Conservation (phyloP, 2,888 invertebrate species). For the Bombyx huttoni region DNA sequence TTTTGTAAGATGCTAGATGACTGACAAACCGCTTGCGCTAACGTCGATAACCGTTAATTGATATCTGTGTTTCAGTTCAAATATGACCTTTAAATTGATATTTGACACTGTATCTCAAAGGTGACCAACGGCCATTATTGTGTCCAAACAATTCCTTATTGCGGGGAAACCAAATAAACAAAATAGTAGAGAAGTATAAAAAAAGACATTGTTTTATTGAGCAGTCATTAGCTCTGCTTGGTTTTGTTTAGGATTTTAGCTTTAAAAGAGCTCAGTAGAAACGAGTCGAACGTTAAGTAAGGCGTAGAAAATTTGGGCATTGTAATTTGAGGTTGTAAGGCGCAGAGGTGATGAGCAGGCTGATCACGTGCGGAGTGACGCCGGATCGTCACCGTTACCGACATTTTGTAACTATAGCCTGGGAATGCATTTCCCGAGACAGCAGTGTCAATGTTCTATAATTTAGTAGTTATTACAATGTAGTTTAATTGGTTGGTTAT, state of each 20-base stretch:
- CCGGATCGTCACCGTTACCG: constrained; percentile 45
- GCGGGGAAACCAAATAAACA: not conserved
- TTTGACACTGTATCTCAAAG: not conserved
- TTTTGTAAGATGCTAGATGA: not conserved
- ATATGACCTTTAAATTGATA: not conserved
- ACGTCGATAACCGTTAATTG: not conserved
- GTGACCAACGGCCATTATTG: not conserved
- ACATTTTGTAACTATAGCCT: constrained; percentile 47
- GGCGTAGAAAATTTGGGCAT: constrained; percentile 18
- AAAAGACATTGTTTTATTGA: not conserved
- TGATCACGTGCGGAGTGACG: constrained; percentile 31
- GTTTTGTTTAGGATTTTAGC: not conserved
- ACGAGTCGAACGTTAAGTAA: constrained; percentile 11
- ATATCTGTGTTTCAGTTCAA: not conserved
- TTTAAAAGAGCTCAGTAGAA: constrained; percentile 2
- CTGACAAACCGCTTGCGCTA: not conserved
- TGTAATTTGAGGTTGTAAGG: constrained; percentile 4
- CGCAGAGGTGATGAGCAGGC: constrained; percentile 15
- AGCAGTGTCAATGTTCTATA: constrained; percentile 33
- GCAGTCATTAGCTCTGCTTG: not conserved
- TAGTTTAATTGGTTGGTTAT: no score
- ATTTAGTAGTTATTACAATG: not conserved
- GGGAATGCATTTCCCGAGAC: constrained; percentile 48
- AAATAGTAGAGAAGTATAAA: not conserved
- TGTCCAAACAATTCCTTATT: not conserved